Base-by-base conservation (phyloP, 2,888 invertebrate species). In the Patella depressa region DNA sequence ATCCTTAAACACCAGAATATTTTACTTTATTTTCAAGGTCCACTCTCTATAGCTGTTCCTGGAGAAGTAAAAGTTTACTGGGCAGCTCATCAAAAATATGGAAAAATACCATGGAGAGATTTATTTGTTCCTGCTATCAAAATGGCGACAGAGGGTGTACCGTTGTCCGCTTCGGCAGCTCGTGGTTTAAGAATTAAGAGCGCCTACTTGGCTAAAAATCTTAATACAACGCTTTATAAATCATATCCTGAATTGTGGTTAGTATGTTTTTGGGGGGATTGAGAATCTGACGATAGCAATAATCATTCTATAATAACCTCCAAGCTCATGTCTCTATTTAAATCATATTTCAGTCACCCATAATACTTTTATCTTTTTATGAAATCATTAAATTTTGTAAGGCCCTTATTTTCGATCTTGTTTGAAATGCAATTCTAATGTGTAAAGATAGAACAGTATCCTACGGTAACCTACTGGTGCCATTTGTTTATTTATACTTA, bases 51-150 rank as follows among this genome's bases (percentile, higher is more conserved):
- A 11, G 98, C 95, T 14, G 95, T 98, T n/a, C 98, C 98, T 0
- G 97, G 97, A 11, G 98, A 98, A 91, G 91, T 98, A 17, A 93
- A 94, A 79, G 98, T 98, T 0, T 96, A 96, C 90, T 95, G 95
- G 94, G 94, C 93, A 77, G 94, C 96, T 54, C 94, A 97, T 91
- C 91, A 94, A 82, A 93, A 92, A 83, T 96, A 95, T 89, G 97
- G 97, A 0, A 92, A 90, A 76, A 92, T 98, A 73, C 93, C 94
- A 0, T 98, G 98, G 98, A 92, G 91, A 71, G 94, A 94, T 0
- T 93, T 98, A 53, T 94, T 98, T 80, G 91, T 94, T 82, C 97
- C 97, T 0, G 93, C 96, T 0, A 96, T 96, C 73, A 93, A 95
- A 55, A 92, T 98, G n/a, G 95, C 96, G 85, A 93, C 93, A 81